Base-by-base conservation (phyloP, 2,888 invertebrate species). In the Furcula furcula region DNA sequence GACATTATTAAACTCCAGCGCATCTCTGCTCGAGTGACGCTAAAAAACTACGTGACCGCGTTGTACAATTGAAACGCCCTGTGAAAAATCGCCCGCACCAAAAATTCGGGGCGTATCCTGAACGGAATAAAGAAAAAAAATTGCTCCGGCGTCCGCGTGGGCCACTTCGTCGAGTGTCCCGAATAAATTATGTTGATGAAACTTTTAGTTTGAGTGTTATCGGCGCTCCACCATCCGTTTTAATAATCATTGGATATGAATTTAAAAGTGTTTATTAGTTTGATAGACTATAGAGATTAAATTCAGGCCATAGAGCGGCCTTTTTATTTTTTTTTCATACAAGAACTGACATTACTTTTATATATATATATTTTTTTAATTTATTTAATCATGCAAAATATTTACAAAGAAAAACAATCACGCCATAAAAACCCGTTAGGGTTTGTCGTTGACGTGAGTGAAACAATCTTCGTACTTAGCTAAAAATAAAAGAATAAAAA, bases 111-210 rank as follows among this genome's bases (percentile, higher is more conserved):
- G 63, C 66, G 70, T 65, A 75, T 70, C 60, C 65, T 61, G 65
- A 67, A 66, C 14, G 68, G 75, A 76, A 78, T 75, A 77, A 76
- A 76, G 74, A 68, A 76, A 85, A 83, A 82, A 75, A 74, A 76
- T 73, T 63, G 59, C 55, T 23, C 43, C 39, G 50, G 54, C 66
- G 65, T 64, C 70, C 66, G 63, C 64, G 57, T 52, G 65, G 70
- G 68, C 73, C 65, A 75, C 74, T 76, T 60, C 49, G 58, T 55
- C 44, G 67, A 74, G 72, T 72, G 75, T 74, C 76, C 80, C 73
- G 84, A 81, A 84, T 85, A 85, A 83, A 83, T 85, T 83, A 83
- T 83, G 76, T 65, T 81, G 77, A 81, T 80, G 72, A 77, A 82
- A 83, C 74, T 82, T 76, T 82, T 72, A 76, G 75, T 72, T 70